Evolutionary conservation across 2,113 vertebrate genomes (phyloP), one percentile per base, ranked within the genome.

Genomic region (Cochlearius cochlearius): DNA sequence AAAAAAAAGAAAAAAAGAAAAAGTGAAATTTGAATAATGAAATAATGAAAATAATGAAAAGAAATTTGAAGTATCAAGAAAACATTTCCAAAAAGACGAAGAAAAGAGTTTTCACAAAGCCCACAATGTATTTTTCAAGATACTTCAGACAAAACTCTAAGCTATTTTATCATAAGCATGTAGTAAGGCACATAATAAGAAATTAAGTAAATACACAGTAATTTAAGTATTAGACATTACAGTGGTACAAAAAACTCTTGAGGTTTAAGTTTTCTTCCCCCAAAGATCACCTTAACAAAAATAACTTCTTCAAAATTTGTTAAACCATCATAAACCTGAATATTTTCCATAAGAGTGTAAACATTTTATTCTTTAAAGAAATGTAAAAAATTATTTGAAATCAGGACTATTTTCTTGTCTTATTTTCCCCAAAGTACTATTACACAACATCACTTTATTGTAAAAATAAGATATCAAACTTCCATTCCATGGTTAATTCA

Each of bases 131-230:
- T 97, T 97, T 98, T 97, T 97, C 92, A 98, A 98, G 97, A 97
- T 97, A 98, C 87, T 98, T 97, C 91, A 98, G 96, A 97, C 91
- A 98, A 98, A 97, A 98, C 82, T 98, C 97, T 98, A 98, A 98
- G 92, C 97, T 98, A 97, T 81, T 91, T 12, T 98, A 97, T 98
- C 95, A 98, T 98, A 98, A 98, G 97, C 97, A 98, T 95, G 97
- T 97, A 98, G 97, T 99, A 99, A 99, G 99, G 99, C 99, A 99
- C 98, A 91, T 98, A 98, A 98, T 98, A 98, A 98, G 96, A 98
- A 98, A 98, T 97, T 86, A 98, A 98, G 98, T 98, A 98, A 98
- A 98, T 98, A 98, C 96, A 98, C 95, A 98, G 97, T 98, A 98
- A 98, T 98, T 98, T 98, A 98, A 97, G 96, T 98, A 98, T 97